Conservation (phyloP, 2,797 vertebrate genomes). For the Oryzias sinensis region DNA sequence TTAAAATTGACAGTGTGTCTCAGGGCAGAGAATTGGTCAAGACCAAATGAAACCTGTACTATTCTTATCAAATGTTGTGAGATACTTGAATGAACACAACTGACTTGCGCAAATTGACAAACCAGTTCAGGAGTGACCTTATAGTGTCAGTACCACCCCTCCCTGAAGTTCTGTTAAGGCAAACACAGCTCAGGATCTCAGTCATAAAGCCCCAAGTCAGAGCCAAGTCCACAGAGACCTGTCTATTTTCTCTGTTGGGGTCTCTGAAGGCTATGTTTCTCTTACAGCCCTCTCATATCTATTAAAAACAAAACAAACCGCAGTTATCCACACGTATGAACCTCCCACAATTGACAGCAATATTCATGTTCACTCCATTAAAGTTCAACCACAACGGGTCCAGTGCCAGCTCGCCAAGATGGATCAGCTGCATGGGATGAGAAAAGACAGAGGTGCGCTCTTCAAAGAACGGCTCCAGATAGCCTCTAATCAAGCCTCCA, state of each 20-base stretch:
- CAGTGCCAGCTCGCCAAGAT: constrained; percentile 74
- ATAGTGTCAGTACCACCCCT: constrained; percentile 65
- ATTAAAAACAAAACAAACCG: constrained; percentile 70
- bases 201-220: constrained; percentile 53
- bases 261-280: constrained; percentile 61
- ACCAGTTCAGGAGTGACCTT: constrained; percentile 57
- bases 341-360: constrained; percentile 65
- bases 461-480: constrained; percentile 66
- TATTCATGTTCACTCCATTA: constrained; percentile 75
- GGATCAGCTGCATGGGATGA: constrained; percentile 65
- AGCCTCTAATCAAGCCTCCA: constrained; percentile 61
- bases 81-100: constrained; percentile 62
- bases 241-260: constrained; percentile 68
- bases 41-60: constrained; percentile 34
- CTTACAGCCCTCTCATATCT: constrained; percentile 69
- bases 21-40: constrained; percentile 2
- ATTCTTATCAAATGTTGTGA: constrained; percentile 62
- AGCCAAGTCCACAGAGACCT: constrained; percentile 67
- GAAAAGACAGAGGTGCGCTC: constrained; percentile 60
- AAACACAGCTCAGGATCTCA: constrained; percentile 64
- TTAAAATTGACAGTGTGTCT: constrained; percentile 2
- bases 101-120: constrained; percentile 74
- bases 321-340: constrained; percentile 46
- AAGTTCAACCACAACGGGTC: constrained; percentile 51
- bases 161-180: constrained; percentile 65